phyloP scores from a whole-genome alignment of 2,888 invertebrate species.

The Mythimna lalbum region DNA sequence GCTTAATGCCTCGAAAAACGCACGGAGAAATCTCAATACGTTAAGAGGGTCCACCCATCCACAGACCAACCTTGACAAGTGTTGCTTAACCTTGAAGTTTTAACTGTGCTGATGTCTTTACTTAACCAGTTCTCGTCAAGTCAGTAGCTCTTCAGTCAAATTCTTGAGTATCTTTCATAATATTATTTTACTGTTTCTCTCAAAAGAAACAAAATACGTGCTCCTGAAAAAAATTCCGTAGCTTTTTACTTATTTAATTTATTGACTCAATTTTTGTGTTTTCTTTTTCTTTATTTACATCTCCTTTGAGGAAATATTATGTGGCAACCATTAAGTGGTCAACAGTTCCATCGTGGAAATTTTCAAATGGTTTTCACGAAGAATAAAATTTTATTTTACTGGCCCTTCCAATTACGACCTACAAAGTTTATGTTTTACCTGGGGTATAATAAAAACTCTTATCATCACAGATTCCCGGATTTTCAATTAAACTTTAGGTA shows the following conservation, averaged over 20 bases:
- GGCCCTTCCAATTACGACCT: constrained; percentile 72
- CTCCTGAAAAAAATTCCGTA: constrained; percentile 13
- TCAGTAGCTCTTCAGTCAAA: no score
- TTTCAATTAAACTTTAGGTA: constrained; percentile 82
- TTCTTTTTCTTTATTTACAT: constrained; percentile 18
- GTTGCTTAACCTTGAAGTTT: no score
- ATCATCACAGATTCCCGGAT: constrained; percentile 76
- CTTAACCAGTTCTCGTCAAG: no score
- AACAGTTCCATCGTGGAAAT: constrained; percentile 43
- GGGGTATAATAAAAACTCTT: constrained; percentile 78
- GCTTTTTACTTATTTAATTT: constrained; percentile 43
- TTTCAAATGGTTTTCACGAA: constrained; percentile 48
- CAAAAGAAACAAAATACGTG: constrained; percentile 25
- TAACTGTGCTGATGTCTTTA: no score
- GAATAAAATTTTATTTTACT: constrained; percentile 69
- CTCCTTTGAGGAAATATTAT: constrained; percentile 33
- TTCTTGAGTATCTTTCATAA: neutral
- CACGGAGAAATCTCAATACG: no score
- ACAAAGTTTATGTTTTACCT: constrained; percentile 75
- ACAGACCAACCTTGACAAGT: no score
- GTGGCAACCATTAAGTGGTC: constrained; percentile 37
- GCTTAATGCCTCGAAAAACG: no score
- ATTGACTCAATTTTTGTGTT: constrained; percentile 32
- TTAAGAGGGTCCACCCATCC: no score
- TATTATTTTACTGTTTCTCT: neutral